Percentiles rank a stretch among this genome's conserved stretches.
These are phyloP conservation scores for Anguilla rostrata DNA, from an alignment of 2,113 vertebrate species.

Conservation along the genomic window DNA sequence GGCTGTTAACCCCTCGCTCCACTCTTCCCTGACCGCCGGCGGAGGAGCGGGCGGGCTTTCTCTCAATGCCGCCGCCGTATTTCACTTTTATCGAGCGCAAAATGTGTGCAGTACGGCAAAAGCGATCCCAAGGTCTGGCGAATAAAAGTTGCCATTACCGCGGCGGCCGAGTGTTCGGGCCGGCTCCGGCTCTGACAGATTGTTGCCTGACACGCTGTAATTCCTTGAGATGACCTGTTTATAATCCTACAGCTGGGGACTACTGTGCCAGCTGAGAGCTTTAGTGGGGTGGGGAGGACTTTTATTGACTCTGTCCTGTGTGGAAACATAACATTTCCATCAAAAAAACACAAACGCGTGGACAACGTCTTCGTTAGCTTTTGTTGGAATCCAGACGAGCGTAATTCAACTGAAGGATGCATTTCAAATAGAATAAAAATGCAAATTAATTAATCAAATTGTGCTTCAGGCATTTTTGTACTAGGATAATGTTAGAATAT, in stretches of 20 bases:
- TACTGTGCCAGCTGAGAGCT: background rate
- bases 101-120: background rate
- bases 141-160: background rate
- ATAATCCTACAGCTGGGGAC: background rate
- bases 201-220: background rate
- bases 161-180: background rate
- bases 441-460: background rate
- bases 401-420: background rate
- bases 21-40: background rate
- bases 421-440: background rate
- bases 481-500: background rate
- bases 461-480: background rate
- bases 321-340: background rate
- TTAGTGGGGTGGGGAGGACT: background rate
- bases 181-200: background rate
- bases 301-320: background rate
- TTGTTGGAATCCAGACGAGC: background rate
- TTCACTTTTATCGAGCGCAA: conserved; percentile 1
- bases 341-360: background rate
- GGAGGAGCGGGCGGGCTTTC: background rate
- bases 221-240: conserved; percentile 1
- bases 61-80: background rate
- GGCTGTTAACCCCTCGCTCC: conserved; percentile 6
- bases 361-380: background rate
- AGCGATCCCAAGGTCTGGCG: background rate